These are phyloP conservation scores for Sarcophaga carnaria DNA, from an alignment of 2,888 invertebrate species.

Conservation along the genomic window DNA sequence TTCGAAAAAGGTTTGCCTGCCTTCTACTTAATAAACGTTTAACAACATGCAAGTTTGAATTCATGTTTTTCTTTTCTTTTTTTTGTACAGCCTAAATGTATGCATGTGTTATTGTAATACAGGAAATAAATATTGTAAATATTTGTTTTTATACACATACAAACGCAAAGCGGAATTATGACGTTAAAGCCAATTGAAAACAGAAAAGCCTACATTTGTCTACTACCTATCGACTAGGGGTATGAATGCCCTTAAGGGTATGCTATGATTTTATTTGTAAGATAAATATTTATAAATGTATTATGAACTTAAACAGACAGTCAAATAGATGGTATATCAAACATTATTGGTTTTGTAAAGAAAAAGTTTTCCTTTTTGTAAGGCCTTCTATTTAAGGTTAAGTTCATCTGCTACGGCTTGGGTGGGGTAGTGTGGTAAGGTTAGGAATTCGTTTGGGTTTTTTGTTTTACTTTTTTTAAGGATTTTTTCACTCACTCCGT, in stretches of 20 bases:
- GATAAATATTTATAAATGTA: not conserved
- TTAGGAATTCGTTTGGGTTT: too few relatives aligned
- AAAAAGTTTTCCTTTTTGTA: too few relatives aligned
- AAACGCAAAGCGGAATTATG: not conserved
- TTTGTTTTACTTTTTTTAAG: too few relatives aligned
- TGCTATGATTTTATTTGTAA: not conserved
- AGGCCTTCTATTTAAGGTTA: conserved; percentile 11
- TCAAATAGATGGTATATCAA: not conserved
- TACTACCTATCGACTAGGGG: too few relatives aligned
- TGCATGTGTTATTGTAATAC: too few relatives aligned
- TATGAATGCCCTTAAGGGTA: not conserved
- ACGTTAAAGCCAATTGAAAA: conserved; percentile 15
- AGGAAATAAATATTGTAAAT: conserved; percentile 14
- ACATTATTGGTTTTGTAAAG: too few relatives aligned
- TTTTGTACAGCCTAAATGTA: not conserved
- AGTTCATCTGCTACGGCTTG: not conserved
- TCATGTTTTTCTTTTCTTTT: not conserved
- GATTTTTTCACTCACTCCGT: too few relatives aligned
- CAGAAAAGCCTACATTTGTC: not conserved
- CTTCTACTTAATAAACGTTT: conserved; percentile 12
- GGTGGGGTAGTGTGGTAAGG: too few relatives aligned
- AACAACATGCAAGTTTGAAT: conserved; percentile 19
- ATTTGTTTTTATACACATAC: not conserved
- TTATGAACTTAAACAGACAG: not conserved
- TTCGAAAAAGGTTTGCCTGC: not conserved